These are phyloP conservation scores for Camptogramma bilineatum DNA, from an alignment of 2,888 invertebrate genomes.

Conservation along the genomic window DNA sequence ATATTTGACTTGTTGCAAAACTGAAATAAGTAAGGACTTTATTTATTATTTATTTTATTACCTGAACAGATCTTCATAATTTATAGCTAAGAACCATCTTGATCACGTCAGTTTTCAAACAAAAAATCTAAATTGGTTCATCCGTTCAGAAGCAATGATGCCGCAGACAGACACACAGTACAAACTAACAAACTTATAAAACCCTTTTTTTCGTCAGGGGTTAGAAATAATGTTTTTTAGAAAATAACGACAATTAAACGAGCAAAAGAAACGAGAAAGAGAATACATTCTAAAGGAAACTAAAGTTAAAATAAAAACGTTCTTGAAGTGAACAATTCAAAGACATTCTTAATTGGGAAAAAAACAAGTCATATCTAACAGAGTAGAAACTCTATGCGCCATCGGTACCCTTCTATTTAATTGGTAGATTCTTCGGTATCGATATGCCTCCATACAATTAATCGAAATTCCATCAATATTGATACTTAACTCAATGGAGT, in stretches of 20 bases:
- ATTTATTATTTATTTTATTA: too few species aligned
- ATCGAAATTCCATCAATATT: slow-evolving; percentile 5
- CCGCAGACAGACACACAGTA: too few species aligned
- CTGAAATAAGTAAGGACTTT: too few species aligned
- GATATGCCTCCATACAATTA: slow-evolving; percentile 18
- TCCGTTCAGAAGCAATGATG: too few species aligned
- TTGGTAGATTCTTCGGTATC: slow-evolving; percentile 35
- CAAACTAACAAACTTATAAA: too few species aligned
- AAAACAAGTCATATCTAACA: slow-evolving; percentile 15
- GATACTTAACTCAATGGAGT: slow-evolving; percentile 1
- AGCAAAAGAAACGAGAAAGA: not conserved
- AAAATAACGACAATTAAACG: not conserved
- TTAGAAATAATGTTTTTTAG: too few species aligned
- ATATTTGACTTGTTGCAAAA: too few species aligned
- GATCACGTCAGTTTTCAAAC: too few species aligned
- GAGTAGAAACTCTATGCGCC: slow-evolving; percentile 19
- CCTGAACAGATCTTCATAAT: too few species aligned
- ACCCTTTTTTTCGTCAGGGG: too few species aligned
- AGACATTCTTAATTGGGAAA: slow-evolving; percentile 6
- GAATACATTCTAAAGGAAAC: not conserved
- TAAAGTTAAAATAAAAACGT: not conserved
- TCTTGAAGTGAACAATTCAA: not conserved
- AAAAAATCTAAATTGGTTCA: too few species aligned
- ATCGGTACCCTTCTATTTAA: slow-evolving; percentile 32
- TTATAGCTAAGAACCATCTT: too few species aligned